A percentile compares a stretch with the other conserved stretches of the same genome.
These are phyloP conservation scores for Rotaria sp. DNA, from an alignment of 2,888 invertebrate genomes.

Conservation along the genomic window DNA sequence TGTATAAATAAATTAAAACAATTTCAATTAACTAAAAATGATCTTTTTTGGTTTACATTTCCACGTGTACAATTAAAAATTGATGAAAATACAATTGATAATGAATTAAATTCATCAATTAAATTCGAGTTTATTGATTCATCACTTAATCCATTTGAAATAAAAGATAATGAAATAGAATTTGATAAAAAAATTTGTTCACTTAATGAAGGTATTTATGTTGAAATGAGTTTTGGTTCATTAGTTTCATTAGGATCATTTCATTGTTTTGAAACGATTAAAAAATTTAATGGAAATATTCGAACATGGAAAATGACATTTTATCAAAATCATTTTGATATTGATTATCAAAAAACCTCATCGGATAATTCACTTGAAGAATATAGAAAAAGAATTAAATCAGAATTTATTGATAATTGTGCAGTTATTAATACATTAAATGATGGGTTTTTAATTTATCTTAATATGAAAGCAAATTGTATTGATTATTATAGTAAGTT, in stretches of 20 bases:
- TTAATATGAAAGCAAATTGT: conserved; percentile 27
- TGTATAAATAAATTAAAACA: not conserved
- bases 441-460: not conserved
- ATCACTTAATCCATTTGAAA: not conserved
- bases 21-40: not conserved
- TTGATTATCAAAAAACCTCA: conserved; percentile 3
- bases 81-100: not conserved
- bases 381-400: conserved; percentile 4
- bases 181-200: not conserved
- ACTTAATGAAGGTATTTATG: not conserved
- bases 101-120: not conserved
- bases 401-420: conserved; percentile 11
- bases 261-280: conserved; percentile 14
- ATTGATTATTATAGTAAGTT: conserved; percentile 10
- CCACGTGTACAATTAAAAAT: not conserved
- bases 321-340: conserved; percentile 14
- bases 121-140: not conserved
- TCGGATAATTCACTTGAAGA: not conserved
- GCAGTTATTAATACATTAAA: not conserved
- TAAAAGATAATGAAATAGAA: not conserved
- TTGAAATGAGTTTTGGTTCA: not conserved
- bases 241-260: not conserved
- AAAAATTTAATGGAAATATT: not conserved
- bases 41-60: not conserved
- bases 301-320: not conserved